A percentile compares a stretch with the other conserved stretches of the same genome.
Evolutionary conservation across 2,797 vertebrate species (phyloP).

Genomic region (Parambassis ranga): DNA sequence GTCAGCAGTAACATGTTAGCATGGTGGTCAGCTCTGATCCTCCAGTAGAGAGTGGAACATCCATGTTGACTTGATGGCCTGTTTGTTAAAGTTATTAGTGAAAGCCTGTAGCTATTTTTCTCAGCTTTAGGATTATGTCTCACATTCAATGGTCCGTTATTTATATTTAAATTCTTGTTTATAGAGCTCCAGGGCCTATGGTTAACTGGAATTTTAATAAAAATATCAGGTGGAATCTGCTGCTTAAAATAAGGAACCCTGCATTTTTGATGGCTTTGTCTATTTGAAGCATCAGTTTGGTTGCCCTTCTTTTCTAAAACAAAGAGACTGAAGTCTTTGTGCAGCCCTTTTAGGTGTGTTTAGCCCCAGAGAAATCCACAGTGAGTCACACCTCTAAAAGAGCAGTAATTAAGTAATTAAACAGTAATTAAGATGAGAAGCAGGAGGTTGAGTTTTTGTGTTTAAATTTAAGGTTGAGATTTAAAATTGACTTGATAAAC

Average conservation of each 20-base stretch:
- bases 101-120: not conserved
- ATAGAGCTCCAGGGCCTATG: not conserved
- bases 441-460: not conserved
- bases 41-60: not conserved
- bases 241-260: not conserved
- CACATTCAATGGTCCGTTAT: not conserved
- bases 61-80: not conserved
- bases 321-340: not conserved
- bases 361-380: no score
- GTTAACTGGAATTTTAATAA: not conserved
- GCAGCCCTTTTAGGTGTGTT: not conserved
- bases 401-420: not conserved
- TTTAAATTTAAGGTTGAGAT: not conserved
- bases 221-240: not conserved
- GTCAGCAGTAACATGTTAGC: slow-evolving; percentile 21
- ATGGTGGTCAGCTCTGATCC: not conserved
- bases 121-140: no score
- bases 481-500: not conserved
- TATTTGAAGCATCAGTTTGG: not conserved
- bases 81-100: not conserved
- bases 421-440: not conserved
- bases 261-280: not conserved
- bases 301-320: not conserved
- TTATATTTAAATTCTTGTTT: not conserved
- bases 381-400: no score